Evolutionary conservation across 1,140 invertebrate genomes (phyloP).

Genomic region (Lepidurus arcticus): DNA sequence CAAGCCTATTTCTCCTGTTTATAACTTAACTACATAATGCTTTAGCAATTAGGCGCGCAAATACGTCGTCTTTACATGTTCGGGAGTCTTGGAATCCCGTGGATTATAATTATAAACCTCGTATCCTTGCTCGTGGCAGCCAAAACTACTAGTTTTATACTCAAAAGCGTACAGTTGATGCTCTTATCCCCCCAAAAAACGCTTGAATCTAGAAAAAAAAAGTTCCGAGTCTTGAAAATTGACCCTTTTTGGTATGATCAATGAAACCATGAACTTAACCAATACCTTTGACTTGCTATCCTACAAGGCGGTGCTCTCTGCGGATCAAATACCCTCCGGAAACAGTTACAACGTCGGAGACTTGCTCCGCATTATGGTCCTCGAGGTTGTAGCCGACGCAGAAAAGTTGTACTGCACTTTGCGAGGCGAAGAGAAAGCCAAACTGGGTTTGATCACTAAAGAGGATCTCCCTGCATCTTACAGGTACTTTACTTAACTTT

Average conservation of each 20-base stretch:
- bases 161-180: not conserved
- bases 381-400: constrained; percentile 75
- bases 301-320: constrained; percentile 12
- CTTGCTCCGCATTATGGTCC: constrained; percentile 77
- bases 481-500: constrained; percentile 60
- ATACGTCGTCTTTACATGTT: not conserved
- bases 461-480: constrained; percentile 79
- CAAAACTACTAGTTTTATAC: not conserved
- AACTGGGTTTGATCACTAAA: constrained; percentile 71
- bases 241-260: not conserved
- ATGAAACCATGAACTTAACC: constrained; percentile 11
- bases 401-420: constrained; percentile 82
- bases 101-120: too few species aligned
- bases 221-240: not conserved
- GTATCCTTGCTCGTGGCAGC: too few species aligned
- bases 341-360: constrained; percentile 45
- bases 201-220: not conserved
- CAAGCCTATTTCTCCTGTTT: not conserved
- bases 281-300: not conserved
- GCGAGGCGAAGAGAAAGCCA: constrained; percentile 55
- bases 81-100: not conserved
- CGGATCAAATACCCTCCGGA: constrained; percentile 7
- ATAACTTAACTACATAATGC: not conserved
- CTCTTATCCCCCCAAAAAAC: not conserved
- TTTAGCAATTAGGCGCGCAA: not conserved